phyloP scores from a whole-genome alignment of 2,888 invertebrate genomes.

The Ophion ventricosus region DNA sequence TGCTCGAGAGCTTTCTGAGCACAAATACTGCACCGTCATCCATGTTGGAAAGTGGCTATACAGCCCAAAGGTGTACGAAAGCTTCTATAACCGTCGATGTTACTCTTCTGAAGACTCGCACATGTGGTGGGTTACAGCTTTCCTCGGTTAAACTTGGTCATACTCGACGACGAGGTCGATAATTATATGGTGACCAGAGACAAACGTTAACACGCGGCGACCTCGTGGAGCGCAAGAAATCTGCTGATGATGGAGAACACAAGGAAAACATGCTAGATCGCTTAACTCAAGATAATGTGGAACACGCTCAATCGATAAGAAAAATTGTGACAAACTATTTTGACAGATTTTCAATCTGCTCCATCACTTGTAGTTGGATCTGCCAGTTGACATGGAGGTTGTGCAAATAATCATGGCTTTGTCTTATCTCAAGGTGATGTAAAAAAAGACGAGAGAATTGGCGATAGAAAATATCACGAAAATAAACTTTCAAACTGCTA shows the following conservation, averaged over 20 bases:
- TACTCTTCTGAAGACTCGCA: slow-evolving; percentile 12
- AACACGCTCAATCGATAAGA: neutral
- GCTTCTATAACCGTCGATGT: slow-evolving; percentile 15
- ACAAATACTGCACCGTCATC: slow-evolving; percentile 32
- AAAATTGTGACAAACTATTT: neutral
- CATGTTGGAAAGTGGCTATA: slow-evolving; percentile 3
- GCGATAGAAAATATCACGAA: no score
- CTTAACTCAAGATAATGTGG: neutral
- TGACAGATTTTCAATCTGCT: no score
- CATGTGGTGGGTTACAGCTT: slow-evolving; percentile 5
- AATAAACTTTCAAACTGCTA: no score
- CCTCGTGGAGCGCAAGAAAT: neutral
- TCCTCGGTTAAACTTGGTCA: slow-evolving; percentile 40
- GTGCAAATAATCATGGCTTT: no score
- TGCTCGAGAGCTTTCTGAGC: slow-evolving; percentile 25
- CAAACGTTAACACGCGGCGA: no score
- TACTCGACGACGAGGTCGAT: slow-evolving; percentile 46
- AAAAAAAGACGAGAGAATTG: no score
- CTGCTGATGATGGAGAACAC: neutral
- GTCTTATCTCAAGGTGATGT: no score
- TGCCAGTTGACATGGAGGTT: no score
- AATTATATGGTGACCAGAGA: slow-evolving; percentile 41
- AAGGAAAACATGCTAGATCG: neutral
- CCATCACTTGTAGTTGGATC: no score
- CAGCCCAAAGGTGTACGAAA: slow-evolving; percentile 29